These are phyloP conservation scores for Nemopilema nomurai DNA, from an alignment of 30 jellyfish, hydroid and myxozoan genomes.

Conservation along the genomic window DNA sequence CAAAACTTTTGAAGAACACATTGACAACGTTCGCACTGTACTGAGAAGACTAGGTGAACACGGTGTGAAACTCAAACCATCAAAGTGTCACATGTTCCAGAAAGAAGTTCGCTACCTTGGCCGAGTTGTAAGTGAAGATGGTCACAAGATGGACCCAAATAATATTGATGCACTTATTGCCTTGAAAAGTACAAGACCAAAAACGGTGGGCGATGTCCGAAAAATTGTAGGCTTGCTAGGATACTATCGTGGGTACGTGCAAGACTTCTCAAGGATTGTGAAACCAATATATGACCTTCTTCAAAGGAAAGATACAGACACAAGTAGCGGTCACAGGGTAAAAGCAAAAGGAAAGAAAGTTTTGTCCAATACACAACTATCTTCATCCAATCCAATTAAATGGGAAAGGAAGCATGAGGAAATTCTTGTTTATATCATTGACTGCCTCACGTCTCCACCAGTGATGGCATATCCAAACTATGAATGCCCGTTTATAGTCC, in stretches of 20 bases:
- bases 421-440: conserved; percentile 8
- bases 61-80: conserved; percentile 39
- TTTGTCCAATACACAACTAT: no score
- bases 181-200: conserved; percentile 18
- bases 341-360: no score
- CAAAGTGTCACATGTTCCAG: conserved; percentile 33
- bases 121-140: conserved; percentile 37
- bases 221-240: conserved; percentile 45
- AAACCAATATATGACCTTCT: conserved; percentile 56
- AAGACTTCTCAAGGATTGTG: conserved; percentile 41
- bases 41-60: conserved; percentile 26
- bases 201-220: conserved; percentile 41
- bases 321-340: no score
- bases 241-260: conserved; percentile 35
- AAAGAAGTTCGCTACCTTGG: conserved; percentile 60
- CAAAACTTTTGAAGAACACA: conserved; percentile 25
- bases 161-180: conserved; percentile 15
- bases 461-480: conserved; percentile 52
- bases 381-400: no score
- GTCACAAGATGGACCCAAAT: no score
- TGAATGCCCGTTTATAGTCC: conserved; percentile 17
- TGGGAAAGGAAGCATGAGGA: conserved; percentile 28
- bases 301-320: no score
- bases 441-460: no score
- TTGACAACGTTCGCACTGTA: conserved; percentile 36